These are phyloP conservation scores for Xenopus laevis DNA, from an alignment of 2,113 vertebrate genomes.

Conservation along the genomic window DNA sequence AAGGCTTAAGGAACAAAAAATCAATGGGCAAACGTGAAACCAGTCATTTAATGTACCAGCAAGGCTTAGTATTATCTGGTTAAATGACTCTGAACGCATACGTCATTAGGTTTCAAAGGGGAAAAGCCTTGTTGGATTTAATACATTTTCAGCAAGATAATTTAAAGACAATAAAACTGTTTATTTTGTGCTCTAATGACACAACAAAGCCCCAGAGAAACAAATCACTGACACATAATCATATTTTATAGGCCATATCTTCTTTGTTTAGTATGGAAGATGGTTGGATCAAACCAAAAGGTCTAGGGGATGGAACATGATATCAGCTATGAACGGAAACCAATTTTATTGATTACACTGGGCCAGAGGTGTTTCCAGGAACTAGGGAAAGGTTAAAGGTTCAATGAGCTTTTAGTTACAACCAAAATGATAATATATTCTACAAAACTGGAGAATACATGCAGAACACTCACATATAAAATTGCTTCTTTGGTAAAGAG, in stretches of 20 bases:
- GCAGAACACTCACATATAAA: too few species aligned
- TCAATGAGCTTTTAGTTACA: too few species aligned
- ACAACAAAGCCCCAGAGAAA: neutral
- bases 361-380: neutral
- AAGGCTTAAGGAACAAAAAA: constrained; percentile 53
- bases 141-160: constrained; percentile 18
- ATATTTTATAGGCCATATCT: neutral
- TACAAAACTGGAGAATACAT: too few species aligned
- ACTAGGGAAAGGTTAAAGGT: constrained; percentile 11
- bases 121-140: constrained; percentile 37
- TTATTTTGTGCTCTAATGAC: too few species aligned
- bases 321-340: neutral
- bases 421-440: too few species aligned
- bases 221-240: neutral
- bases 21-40: constrained; percentile 54
- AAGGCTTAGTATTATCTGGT: constrained; percentile 49
- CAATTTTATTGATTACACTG: neutral
- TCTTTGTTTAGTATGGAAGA: neutral
- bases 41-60: constrained; percentile 51
- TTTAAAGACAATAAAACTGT: neutral
- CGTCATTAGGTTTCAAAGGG: constrained; percentile 13
- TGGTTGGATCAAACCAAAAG: too few species aligned
- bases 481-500: too few species aligned
- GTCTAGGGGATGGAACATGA: neutral
- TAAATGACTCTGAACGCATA: constrained; percentile 50